phyloP scores from a whole-genome alignment of 1,140 invertebrate species.

The Oncopodura yosiiana region DNA sequence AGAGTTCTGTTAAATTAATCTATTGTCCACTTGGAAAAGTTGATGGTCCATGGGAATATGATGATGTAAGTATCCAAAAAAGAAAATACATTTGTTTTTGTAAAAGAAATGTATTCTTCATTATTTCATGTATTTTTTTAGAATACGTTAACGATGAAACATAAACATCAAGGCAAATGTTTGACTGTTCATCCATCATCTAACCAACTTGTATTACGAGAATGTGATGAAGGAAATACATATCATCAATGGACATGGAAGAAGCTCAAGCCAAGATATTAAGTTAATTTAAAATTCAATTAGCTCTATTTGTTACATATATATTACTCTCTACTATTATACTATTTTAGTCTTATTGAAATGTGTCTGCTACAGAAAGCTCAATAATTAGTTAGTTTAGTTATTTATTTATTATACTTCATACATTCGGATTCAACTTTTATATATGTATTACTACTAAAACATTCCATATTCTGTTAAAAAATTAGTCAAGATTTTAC shows the following conservation, averaged over 20 bases:
- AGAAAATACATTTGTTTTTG: too few species aligned
- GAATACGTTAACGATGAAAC: constrained; percentile 62
- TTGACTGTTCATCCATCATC: constrained; percentile 73
- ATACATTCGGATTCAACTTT: too few species aligned
- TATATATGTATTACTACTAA: too few species aligned
- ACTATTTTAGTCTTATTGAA: too few species aligned
- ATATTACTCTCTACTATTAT: too few species aligned
- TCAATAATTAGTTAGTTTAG: too few species aligned
- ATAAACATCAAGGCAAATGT: constrained; percentile 70
- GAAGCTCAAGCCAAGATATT: constrained; percentile 58
- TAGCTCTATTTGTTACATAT: too few species aligned
- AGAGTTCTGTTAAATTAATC: constrained; percentile 70
- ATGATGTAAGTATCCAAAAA: constrained; percentile 48
- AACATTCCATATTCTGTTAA: too few species aligned
- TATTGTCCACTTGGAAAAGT: constrained; percentile 84
- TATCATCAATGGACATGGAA: constrained; percentile 82
- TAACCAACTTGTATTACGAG: constrained; percentile 61
- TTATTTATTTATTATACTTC: too few species aligned
- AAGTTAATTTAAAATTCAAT: constrained; percentile 1
- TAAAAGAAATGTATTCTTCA: constrained; percentile 18
- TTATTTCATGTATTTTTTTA: constrained; percentile 38
- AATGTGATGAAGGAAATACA: constrained; percentile 72
- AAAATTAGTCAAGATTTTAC: too few species aligned
- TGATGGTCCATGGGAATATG: constrained; percentile 84
- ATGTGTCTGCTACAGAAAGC: too few species aligned